Evolutionary conservation across 2,113 vertebrate genomes (phyloP).

Genomic region (Malurus elegans): DNA sequence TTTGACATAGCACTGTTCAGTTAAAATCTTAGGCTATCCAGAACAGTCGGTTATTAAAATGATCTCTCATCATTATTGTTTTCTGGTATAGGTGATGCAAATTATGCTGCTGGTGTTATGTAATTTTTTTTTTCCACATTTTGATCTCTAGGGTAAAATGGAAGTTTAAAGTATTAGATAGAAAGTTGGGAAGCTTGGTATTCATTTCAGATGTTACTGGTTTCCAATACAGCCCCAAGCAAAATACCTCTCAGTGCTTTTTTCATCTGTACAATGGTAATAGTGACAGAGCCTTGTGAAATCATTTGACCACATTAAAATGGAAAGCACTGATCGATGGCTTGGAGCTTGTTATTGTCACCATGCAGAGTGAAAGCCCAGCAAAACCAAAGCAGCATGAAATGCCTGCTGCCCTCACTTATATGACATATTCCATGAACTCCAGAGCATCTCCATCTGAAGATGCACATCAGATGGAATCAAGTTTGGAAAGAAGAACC

Average conservation of each 20-base stretch:
- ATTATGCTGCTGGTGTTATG: neutral
- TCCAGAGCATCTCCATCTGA: neutral
- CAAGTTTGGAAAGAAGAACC: neutral
- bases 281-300: neutral
- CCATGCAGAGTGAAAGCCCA: neutral
- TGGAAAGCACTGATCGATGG: neutral
- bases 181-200: neutral
- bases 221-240: neutral
- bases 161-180: neutral
- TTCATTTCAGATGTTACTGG: neutral
- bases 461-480: neutral
- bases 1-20: neutral
- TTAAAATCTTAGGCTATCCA: neutral
- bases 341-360: neutral
- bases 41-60: neutral
- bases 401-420: neutral
- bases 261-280: constrained; percentile 10
- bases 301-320: constrained; percentile 1
- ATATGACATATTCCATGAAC: neutral
- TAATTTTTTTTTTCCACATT: neutral
- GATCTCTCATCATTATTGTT: neutral
- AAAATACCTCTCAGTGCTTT: neutral
- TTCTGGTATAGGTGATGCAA: neutral
- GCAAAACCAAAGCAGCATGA: neutral
- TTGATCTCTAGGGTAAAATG: neutral